Conservation (phyloP, 2,797 vertebrate genomes). For the Rhabdophis nuchalis region DNA sequence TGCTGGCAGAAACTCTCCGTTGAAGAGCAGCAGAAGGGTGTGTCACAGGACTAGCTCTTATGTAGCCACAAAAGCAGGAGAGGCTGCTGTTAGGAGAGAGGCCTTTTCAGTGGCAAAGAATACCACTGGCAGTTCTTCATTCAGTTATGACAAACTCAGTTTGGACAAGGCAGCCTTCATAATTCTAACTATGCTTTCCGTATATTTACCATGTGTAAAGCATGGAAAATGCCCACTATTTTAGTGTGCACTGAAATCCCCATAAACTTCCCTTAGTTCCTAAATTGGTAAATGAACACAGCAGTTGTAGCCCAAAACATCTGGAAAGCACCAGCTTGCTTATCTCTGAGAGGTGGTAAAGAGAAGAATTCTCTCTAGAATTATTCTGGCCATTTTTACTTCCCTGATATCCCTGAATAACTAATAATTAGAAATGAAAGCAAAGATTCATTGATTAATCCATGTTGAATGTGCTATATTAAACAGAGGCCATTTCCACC, state of each 20-base stretch:
- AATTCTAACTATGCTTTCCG: neutral
- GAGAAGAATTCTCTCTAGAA: neutral
- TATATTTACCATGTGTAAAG: neutral
- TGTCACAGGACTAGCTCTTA: conserved; percentile 32
- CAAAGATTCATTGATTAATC: neutral
- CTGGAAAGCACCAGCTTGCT: neutral
- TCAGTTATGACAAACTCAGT: neutral
- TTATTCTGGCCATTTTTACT: neutral
- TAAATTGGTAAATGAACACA: neutral
- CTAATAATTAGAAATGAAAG: neutral
- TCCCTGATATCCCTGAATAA: neutral
- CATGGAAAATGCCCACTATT: neutral
- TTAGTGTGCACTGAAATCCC: neutral
- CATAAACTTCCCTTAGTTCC: neutral
- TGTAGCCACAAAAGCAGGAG: neutral
- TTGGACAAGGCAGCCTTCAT: neutral
- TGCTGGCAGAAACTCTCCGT: neutral
- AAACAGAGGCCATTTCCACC: neutral
- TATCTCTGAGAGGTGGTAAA: neutral
- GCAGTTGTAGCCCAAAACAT: neutral
- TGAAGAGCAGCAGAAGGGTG: conserved; percentile 31
- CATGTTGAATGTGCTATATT: too few species aligned
- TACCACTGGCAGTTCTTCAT: neutral
- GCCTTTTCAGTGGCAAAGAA: accelerated
- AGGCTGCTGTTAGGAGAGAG: neutral